phyloP scores from a whole-genome alignment of 2,797 vertebrate species.

The Hylomyscus alleni region DNA sequence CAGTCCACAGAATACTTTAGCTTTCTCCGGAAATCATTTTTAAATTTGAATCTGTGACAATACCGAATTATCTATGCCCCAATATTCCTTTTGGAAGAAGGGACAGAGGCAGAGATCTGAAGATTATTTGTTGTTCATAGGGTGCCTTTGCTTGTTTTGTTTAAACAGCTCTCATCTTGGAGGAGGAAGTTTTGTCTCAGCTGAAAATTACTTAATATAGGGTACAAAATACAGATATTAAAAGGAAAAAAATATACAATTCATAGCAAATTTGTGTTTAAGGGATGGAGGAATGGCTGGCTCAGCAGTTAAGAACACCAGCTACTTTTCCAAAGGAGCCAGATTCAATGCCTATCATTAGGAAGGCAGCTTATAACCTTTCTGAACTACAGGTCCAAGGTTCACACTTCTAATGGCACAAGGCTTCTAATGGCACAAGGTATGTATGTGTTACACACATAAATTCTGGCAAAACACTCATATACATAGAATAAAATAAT shows the following conservation, averaged over 20 bases:
- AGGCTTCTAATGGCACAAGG: too few relatives aligned
- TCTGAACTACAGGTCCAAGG: background rate
- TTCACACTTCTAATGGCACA: too few relatives aligned
- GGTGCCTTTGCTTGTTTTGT: background rate
- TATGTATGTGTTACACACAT: background rate
- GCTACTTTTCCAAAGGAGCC: background rate
- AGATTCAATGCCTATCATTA: background rate
- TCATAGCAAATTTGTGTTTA: constrained; percentile 40
- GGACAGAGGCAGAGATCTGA: background rate
- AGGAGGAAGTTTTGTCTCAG: constrained; percentile 32
- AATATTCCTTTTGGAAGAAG: background rate
- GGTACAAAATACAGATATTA: background rate
- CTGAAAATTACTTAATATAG: background rate
- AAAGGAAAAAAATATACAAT: constrained; percentile 36
- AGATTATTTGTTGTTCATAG: background rate
- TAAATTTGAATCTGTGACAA: background rate
- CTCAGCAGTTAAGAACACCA: background rate
- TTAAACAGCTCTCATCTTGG: background rate
- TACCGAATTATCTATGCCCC: background rate
- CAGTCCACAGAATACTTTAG: background rate
- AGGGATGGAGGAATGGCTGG: background rate
- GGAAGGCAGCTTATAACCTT: background rate
- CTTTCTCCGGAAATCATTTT: background rate
- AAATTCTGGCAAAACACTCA: background rate
- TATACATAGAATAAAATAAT: background rate